These are phyloP conservation scores for Tubulanus polymorphus DNA, from an alignment of 2,888 invertebrate genomes.

Conservation along the genomic window DNA sequence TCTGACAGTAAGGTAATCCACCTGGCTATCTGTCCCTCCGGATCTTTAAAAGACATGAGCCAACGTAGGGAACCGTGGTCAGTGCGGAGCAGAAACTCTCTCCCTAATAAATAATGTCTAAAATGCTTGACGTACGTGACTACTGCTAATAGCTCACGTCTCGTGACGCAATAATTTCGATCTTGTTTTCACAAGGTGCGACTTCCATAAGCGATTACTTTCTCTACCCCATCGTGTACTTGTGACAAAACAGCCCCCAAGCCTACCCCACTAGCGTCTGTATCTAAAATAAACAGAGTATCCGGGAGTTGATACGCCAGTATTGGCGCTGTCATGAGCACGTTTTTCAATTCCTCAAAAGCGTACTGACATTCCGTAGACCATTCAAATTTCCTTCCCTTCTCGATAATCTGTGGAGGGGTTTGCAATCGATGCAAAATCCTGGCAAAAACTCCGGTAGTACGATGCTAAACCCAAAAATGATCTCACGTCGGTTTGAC, in stretches of 20 bases:
- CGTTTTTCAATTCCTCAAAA: conserved; percentile 8
- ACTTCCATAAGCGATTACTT: conserved; percentile 14
- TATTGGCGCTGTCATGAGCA: conserved; percentile 10
- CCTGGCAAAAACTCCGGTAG: not conserved
- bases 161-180: conserved; percentile 12
- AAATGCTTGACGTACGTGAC: conserved; percentile 7
- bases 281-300: conserved; percentile 5
- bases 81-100: conserved; percentile 5
- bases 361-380: conserved; percentile 2
- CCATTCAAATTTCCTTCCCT: conserved; percentile 7
- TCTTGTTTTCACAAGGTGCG: conserved; percentile 10
- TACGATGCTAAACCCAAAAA: conserved; percentile 2
- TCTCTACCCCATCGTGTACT: conserved; percentile 8
- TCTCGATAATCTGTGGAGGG: conserved; percentile 8
- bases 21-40: conserved; percentile 10
- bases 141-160: conserved; percentile 10
- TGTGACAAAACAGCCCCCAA: conserved; percentile 12
- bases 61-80: conserved; percentile 12
- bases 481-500: not conserved
- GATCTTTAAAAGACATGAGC: conserved; percentile 7
- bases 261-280: conserved; percentile 8
- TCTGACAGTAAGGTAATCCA: conserved; percentile 9
- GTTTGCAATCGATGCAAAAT: conserved; percentile 1
- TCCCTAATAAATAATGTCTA: conserved; percentile 11
- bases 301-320: conserved; percentile 5